A percentile compares a stretch with the other conserved stretches of the same genome.
These are phyloP conservation scores for Amphipoea lucens DNA, from an alignment of 2,888 invertebrate species.

Conservation along the genomic window DNA sequence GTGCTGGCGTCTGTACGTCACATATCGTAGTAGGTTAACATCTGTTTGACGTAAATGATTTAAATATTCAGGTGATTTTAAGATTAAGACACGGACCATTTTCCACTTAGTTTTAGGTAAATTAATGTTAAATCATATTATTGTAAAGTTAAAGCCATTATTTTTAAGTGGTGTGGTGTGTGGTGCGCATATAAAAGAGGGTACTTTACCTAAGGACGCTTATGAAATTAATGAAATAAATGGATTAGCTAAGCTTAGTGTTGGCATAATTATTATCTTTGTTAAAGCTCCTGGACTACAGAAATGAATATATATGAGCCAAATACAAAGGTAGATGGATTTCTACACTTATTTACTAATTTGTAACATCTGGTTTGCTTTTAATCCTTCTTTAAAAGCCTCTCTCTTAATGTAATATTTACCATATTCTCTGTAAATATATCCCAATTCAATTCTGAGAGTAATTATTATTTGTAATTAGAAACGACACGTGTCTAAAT, in stretches of 20 bases:
- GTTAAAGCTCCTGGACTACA: conserved; percentile 19
- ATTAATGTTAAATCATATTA: background rate
- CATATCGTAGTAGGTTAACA: no score
- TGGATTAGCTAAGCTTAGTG: conserved; percentile 11
- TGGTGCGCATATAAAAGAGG: conserved; percentile 21
- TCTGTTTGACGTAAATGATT: background rate
- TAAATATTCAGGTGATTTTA: background rate
- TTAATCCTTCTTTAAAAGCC: conserved; percentile 13
- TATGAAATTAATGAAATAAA: conserved; percentile 31
- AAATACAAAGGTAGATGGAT: background rate
- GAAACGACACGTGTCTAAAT: background rate
- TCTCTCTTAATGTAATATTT: background rate
- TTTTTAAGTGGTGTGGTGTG: background rate
- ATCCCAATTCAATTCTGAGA: background rate
- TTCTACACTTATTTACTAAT: conserved; percentile 15
- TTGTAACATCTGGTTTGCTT: conserved; percentile 1
- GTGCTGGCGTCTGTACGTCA: no score
- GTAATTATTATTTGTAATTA: conserved; percentile 4
- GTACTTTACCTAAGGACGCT: conserved; percentile 14
- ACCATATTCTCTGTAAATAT: background rate
- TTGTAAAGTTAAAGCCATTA: background rate
- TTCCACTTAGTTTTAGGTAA: background rate
- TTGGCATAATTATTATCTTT: conserved; percentile 29
- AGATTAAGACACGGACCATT: background rate
- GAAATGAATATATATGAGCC: conserved; percentile 24